Base-by-base conservation (phyloP, 2,888 invertebrate genomes). In the Mimachlamys varia region DNA sequence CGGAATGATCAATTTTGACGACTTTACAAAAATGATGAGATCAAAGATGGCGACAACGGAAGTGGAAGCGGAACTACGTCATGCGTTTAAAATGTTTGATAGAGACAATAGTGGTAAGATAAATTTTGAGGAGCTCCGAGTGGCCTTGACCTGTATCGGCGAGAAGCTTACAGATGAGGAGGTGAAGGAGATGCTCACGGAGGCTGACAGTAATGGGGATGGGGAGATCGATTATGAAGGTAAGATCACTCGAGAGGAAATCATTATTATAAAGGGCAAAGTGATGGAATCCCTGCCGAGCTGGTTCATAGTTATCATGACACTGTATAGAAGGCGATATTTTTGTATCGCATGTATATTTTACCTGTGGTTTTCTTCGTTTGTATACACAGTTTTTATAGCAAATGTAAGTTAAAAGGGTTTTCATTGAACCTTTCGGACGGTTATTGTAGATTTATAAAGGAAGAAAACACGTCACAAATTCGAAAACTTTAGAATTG, bases 161-260 rank as follows among this genome's bases (percentile, higher is more conserved):
- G 88, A 88, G 44, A 88, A 53, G 13, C 37, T 88, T 15, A 88
- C 88, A 15, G n/a, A 88, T 5, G 88, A 88, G 0, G 53, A 88
- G 55, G 88, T 55, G 0, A n/a, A 88, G 50, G 53, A 88, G 5
- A 33, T 88, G 88, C 27, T 33, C 13, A 0, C 10, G 33, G 55
- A 50, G 27, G 50, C 50, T 2, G 88, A 88, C 27, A 88, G 33
- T 0, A 88, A 88, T 53, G 88, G 88, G 2, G 88, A 88, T 53
- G 88, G 88, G 0, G 55, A 88, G 17, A 88, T 88, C 88, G 88
- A 88, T 27, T 88, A 27, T 44, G 53, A 88, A 50, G 88, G 88
- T 88, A 12, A 50, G 27, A 50, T 0, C 2, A 88, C 17, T 53
- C 53, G 13, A 44, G 4, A 44, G 44, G 7, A 44, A 44, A 44